Conservation (phyloP, 2,888 invertebrate species). For the Pterostichus niger region DNA sequence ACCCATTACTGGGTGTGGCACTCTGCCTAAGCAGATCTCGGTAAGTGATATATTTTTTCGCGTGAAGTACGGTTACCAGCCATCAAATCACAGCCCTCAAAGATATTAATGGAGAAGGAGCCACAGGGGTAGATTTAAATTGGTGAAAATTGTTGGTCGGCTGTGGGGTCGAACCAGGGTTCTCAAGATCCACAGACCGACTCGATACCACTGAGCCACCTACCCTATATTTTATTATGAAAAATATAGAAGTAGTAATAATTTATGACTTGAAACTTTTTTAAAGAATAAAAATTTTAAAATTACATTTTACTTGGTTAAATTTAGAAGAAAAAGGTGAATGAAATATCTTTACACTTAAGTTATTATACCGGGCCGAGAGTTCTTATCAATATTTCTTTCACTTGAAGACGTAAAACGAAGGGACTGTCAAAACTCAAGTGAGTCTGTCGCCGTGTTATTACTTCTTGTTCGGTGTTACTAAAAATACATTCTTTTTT, state of each 20-base stretch:
- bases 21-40: too few species aligned
- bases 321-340: conserved; percentile 3
- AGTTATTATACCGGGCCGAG: conserved; percentile 34
- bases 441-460: conserved; percentile 27
- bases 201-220: too few species aligned
- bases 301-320: conserved; percentile 15
- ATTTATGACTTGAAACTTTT: conserved; percentile 45
- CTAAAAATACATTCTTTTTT: conserved; percentile 48
- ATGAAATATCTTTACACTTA: conserved; percentile 46
- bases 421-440: conserved; percentile 43
- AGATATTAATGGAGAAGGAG: too few species aligned
- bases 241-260: conserved; percentile 28
- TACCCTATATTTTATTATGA: conserved; percentile 30
- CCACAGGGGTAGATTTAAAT: too few species aligned
- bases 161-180: too few species aligned
- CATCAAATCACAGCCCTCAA: too few species aligned
- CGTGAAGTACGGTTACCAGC: too few species aligned
- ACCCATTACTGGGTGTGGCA: too few species aligned
- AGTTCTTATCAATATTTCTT: conserved; percentile 51
- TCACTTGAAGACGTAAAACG: conserved; percentile 30
- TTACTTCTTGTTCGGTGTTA: conserved; percentile 33
- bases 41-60: too few species aligned
- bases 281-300: conserved; percentile 23
- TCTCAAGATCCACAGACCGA: too few species aligned
- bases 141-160: too few species aligned